Evolutionary conservation across 2,113 vertebrate species (phyloP), one percentile per base, ranked within the genome.

Genomic region (Leucopsar rothschildi): DNA sequence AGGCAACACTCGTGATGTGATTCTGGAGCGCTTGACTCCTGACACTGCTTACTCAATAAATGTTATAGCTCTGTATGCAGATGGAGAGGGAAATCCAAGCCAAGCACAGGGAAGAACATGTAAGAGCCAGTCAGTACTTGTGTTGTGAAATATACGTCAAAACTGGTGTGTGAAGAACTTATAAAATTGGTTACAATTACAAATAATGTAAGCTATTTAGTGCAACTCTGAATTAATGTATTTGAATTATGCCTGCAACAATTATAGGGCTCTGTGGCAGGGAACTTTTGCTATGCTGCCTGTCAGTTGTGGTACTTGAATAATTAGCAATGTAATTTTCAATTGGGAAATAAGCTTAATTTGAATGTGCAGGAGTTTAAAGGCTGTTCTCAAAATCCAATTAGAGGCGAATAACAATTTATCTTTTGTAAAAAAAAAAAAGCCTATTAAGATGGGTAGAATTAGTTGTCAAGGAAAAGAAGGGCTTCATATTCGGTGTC

Each of bases 1-100:
- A 35, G 99, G 98, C 94, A 99, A 97, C 65, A 95, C 97, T 25
- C 98, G 96, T 94, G 98, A 97, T 4, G 98, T 98, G 84, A 97
- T 98, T 96, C 96, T 99, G 97, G 99, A 99, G 85, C 98, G 98
- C 73, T 97, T 99, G 96, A 95, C 97, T 75, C 99, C 99, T 0
- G 99, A 99, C 88, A 99, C 99, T 3, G 97, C 97, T 18, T 99
- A 99, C 87, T 98, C 98, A 2, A 95, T 99, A 91, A 98, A 94
- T 21, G 98, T 99, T 16, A 40, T 98, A 12, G 98, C 99, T 25
- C 55, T 99, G 57, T 99, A 99, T 45, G 97, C 98, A 0, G 99
- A 99, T 45, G 99, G 98, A 72, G 98, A 98, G 81, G 99, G 98
- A n/a, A 86, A 98, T n/a, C 95, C 97, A 7, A 97, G 98, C 71